These are phyloP conservation scores for Micrasema longulum DNA, from an alignment of 1,140 invertebrate species.

Conservation along the genomic window DNA sequence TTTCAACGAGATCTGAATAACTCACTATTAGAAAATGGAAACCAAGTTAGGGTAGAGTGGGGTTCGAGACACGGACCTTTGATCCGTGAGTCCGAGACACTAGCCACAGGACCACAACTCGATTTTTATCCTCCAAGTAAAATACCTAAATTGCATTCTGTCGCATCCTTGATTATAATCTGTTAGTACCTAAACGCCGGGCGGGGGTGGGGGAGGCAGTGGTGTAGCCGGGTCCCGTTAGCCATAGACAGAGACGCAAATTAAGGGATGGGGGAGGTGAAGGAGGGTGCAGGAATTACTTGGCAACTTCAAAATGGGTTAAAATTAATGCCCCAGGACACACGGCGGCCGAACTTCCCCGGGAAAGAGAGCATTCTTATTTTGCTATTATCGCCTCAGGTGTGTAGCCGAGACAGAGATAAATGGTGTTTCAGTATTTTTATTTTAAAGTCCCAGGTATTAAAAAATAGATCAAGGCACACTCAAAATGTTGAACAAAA, in stretches of 20 bases:
- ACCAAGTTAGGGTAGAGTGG: no score
- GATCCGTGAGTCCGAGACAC: neutral
- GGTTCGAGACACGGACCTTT: no score
- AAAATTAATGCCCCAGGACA: slow-evolving; percentile 55
- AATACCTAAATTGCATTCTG: neutral
- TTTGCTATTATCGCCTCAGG: slow-evolving; percentile 53
- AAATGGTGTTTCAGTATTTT: no score
- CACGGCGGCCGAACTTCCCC: slow-evolving; percentile 49
- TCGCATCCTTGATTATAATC: slow-evolving; percentile 21
- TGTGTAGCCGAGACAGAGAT: slow-evolving; percentile 26
- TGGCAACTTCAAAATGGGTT: slow-evolving; percentile 56
- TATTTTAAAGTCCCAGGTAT: no score
- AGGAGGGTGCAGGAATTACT: slow-evolving; percentile 52
- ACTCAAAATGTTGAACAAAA: no score
- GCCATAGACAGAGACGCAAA: slow-evolving; percentile 11
- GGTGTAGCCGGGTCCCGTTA: neutral
- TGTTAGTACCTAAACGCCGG: slow-evolving; percentile 7
- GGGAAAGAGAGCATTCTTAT: slow-evolving; percentile 53
- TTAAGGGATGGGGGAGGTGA: slow-evolving; percentile 4
- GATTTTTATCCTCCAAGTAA: no score
- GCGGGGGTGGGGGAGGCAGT: neutral
- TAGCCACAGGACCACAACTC: no score
- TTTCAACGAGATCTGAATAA: no score
- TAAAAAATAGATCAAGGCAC: no score
- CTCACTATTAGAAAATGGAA: no score